phyloP scores from a whole-genome alignment of 2,113 vertebrate species.

The Acinonyx jubatus region DNA sequence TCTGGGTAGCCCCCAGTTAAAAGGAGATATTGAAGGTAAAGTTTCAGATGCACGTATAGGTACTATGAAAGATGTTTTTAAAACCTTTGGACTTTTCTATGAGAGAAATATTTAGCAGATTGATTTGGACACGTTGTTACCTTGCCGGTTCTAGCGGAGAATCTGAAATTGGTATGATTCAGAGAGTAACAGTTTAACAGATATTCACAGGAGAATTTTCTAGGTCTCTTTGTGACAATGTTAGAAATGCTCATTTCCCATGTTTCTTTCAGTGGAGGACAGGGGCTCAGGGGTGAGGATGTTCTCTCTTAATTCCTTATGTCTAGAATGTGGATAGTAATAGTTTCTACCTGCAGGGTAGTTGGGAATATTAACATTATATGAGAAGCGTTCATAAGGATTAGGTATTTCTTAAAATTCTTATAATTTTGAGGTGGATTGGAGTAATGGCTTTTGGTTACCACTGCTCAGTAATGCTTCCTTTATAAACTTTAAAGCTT shows the following conservation, averaged over 20 bases:
- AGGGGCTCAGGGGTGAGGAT: background rate
- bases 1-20: background rate
- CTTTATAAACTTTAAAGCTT: slow-evolving; percentile 39
- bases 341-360: background rate
- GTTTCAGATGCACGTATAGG: background rate
- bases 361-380: background rate
- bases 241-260: slow-evolving; percentile 13
- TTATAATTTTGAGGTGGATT: background rate
- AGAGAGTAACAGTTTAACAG: background rate
- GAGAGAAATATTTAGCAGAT: background rate
- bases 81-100: background rate
- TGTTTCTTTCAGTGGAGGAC: slow-evolving; percentile 1
- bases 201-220: background rate
- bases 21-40: background rate
- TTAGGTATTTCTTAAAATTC: slow-evolving; percentile 9
- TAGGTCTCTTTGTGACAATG: background rate
- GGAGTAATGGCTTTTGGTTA: slow-evolving; percentile 10
- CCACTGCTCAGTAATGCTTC: background rate
- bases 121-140: background rate
- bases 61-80: background rate
- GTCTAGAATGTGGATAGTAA: background rate
- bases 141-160: background rate
- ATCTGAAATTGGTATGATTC: background rate
- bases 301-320: background rate
- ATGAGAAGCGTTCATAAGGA: background rate